phyloP scores from a whole-genome alignment of 2,888 invertebrate species.

The Pogonocherus hispidulus region DNA sequence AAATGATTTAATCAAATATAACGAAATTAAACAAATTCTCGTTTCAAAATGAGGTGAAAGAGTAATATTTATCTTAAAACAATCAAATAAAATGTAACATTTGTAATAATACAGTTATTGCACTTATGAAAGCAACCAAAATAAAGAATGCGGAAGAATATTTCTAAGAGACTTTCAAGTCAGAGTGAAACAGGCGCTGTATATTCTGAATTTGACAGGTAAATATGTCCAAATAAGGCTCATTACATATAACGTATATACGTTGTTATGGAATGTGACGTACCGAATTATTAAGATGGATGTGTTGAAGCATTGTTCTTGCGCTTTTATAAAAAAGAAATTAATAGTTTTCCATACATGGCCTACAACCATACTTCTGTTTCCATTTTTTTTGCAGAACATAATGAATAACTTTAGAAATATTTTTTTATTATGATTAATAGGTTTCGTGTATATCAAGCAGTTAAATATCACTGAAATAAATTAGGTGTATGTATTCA shows the following conservation, averaged over 20 bases:
- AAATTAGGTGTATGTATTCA: too few relatives aligned
- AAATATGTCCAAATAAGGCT: not conserved
- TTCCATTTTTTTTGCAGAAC: too few relatives aligned
- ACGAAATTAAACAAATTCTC: too few relatives aligned
- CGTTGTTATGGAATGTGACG: not conserved
- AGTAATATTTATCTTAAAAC: too few relatives aligned
- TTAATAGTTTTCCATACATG: not conserved
- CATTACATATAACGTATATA: not conserved
- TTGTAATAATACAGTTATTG: not conserved
- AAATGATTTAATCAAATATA: too few relatives aligned
- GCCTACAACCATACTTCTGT: not conserved
- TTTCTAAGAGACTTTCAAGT: not conserved
- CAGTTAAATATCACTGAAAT: too few relatives aligned
- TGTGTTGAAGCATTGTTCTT: not conserved
- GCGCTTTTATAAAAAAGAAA: not conserved
- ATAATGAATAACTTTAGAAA: too few relatives aligned
- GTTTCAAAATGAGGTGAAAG: too few relatives aligned
- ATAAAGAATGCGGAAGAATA: not conserved
- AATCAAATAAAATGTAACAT: too few relatives aligned
- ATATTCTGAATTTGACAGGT: not conserved
- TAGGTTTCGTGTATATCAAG: too few relatives aligned
- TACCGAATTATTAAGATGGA: constrained; percentile 1
- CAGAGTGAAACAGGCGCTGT: not conserved
- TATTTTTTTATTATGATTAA: too few relatives aligned
- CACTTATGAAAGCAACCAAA: not conserved